These are phyloP conservation scores for Diarsia rubi DNA, from an alignment of 2,888 invertebrate genomes.

Conservation along the genomic window DNA sequence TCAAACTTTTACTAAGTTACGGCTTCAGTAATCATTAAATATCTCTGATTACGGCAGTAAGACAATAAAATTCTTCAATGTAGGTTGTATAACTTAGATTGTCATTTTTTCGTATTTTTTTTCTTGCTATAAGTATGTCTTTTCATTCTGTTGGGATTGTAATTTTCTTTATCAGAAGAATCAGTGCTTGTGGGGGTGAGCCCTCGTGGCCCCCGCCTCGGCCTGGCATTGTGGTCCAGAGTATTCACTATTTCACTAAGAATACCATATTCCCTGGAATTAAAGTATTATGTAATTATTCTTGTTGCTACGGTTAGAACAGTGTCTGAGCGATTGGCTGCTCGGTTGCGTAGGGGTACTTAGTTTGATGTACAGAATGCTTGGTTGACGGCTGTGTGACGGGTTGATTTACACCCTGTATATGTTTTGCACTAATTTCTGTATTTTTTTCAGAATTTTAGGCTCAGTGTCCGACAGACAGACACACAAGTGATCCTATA, in stretches of 20 bases:
- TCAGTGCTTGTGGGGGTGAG: slow-evolving; percentile 82
- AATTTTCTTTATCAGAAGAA: slow-evolving; percentile 88
- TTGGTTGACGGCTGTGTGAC: too few species aligned
- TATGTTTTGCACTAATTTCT: too few species aligned
- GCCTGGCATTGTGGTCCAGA: slow-evolving; percentile 66
- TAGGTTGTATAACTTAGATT: not conserved
- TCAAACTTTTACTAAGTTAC: too few species aligned
- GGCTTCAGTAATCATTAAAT: too few species aligned
- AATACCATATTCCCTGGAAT: slow-evolving; percentile 77
- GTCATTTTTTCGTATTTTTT: slow-evolving; percentile 70
- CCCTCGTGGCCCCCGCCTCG: slow-evolving; percentile 73
- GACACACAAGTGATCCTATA: too few species aligned
- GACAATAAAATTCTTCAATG: not conserved
- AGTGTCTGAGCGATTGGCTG: not conserved
- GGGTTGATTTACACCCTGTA: too few species aligned
- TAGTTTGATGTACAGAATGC: too few species aligned
- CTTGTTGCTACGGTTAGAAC: not conserved
- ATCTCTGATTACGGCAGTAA: too few species aligned
- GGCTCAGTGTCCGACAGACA: too few species aligned
- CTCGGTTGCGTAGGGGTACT: not conserved
- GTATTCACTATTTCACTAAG: slow-evolving; percentile 72
- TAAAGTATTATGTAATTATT: slow-evolving; percentile 22
- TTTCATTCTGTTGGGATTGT: slow-evolving; percentile 82
- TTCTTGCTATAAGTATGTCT: slow-evolving; percentile 68
- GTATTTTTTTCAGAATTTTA: too few species aligned